Percentiles rank a stretch among this genome's conserved stretches.
Evolutionary conservation across 2,888 invertebrate genomes (phyloP).

Genomic region (Dioctria rufipes): DNA sequence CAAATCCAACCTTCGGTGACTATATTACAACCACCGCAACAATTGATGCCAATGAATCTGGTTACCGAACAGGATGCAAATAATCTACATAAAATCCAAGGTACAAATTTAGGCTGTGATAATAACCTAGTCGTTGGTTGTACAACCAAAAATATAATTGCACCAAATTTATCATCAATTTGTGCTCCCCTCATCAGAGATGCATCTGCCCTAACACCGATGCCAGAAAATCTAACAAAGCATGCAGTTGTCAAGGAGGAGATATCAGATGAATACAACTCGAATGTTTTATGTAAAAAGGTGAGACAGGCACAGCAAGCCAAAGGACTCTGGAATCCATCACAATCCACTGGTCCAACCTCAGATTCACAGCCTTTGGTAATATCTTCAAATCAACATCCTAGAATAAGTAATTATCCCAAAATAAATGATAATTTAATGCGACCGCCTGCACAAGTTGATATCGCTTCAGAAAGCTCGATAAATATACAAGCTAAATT

Average conservation of each 20-base stretch:
- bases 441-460: slow-evolving; percentile 71
- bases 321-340: slow-evolving; percentile 67
- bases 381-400: slow-evolving; percentile 33
- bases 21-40: slow-evolving; percentile 62
- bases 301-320: slow-evolving; percentile 70
- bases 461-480: slow-evolving; percentile 55
- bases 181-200: slow-evolving; percentile 40
- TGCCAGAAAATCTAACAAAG: slow-evolving; percentile 67
- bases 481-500: slow-evolving; percentile 59
- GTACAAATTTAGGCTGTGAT: slow-evolving; percentile 61
- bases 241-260: slow-evolving; percentile 67
- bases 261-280: slow-evolving; percentile 67
- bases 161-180: slow-evolving; percentile 53
- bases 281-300: slow-evolving; percentile 70
- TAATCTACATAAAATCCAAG: slow-evolving; percentile 59
- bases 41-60: slow-evolving; percentile 69
- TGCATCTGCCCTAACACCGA: slow-evolving; percentile 57
- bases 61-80: slow-evolving; percentile 63
- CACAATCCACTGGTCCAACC: slow-evolving; percentile 1
- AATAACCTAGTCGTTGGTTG: slow-evolving; percentile 60
- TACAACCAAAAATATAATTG: slow-evolving; percentile 56
- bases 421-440: slow-evolving; percentile 66
- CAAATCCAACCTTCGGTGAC: slow-evolving; percentile 43
- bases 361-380: slow-evolving; percentile 25
- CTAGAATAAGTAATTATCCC: slow-evolving; percentile 56